Evolutionary conservation across 2,797 vertebrate genomes (phyloP), one percentile per base, ranked within the genome.

Genomic region (Anguilla pacifica): DNA sequence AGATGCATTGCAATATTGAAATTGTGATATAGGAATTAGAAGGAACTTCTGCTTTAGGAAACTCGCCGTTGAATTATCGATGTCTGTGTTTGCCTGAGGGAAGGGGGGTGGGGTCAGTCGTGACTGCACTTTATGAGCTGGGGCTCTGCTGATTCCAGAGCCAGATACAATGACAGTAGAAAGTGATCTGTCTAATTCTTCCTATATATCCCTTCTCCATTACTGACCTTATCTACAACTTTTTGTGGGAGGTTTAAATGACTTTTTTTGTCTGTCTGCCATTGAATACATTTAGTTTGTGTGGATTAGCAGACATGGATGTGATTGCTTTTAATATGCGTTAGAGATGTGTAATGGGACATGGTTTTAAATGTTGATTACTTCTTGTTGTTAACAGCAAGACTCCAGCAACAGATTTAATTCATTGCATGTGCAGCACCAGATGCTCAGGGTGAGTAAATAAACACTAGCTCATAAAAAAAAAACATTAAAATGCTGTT

Each of bases 371-470:
- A 2, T 1, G 43, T 81, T 13, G 53, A 9, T 77, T 13, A 83
- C 1, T 39, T n/a, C 85, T 74, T 77, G 90, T 94, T 92, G 88
- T 55, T 0, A 89, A 88, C 96, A 99, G 99, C 98, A 99, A 97
- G 98, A 99, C 92, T 94, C 96, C 61, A 96, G 95, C 88, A 95
- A 95, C 96, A 96, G 96, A 89, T 96, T 97, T 85, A 97, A 96
- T 6, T 97, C 98, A 0, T 90, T 99, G 92, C 98, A 98, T 22
- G 96, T 98, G n/a, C 99, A 99, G n/a, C 98, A 99, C 93, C 97
- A 99, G 94, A 98, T 99, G 97, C 88, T 99, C 67, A 99, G 99
- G 97, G 99, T 98, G 88, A 90, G 96, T 95, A 90, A 7, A 64
- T 46, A n/a, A 39, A 3, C 11, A 35, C 57, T 35, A 57, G 7